These are phyloP conservation scores for Zosterops borbonicus DNA, from an alignment of 2,113 vertebrate genomes.

Conservation along the genomic window DNA sequence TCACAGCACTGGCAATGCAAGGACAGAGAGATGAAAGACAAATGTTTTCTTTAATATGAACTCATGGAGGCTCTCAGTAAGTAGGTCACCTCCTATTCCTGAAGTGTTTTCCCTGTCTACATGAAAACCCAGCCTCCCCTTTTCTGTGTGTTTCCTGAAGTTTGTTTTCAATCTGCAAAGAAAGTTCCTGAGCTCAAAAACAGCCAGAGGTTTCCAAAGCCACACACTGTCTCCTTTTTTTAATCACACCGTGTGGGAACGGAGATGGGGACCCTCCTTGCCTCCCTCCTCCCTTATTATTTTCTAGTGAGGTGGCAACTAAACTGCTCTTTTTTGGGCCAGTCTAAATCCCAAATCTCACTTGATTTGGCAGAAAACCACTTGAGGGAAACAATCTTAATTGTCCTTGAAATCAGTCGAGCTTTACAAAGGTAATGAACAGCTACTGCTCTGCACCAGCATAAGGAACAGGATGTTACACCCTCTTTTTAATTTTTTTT, in stretches of 20 bases:
- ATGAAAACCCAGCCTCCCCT: not conserved
- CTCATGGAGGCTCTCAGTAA: not conserved
- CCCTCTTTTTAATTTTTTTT: not conserved
- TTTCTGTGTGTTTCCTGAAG: constrained; percentile 7
- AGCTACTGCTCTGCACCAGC: not conserved
- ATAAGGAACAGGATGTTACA: constrained; percentile 47
- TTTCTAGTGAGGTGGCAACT: not conserved
- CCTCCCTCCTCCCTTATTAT: not conserved
- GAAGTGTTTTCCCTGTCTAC: not conserved
- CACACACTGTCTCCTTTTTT: not conserved
- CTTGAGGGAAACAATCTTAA: not conserved
- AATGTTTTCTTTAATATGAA: constrained; percentile 5
- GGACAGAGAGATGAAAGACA: not conserved
- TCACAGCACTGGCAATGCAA: accelerated
- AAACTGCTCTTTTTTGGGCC: not conserved
- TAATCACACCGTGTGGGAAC: not conserved
- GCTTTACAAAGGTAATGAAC: not conserved
- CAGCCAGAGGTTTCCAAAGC: not conserved
- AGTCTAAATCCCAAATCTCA: not conserved
- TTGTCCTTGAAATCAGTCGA: not conserved
- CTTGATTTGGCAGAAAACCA: not conserved
- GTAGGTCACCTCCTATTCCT: constrained; percentile 45
- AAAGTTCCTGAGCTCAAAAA: constrained; percentile 15
- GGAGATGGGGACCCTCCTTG: not conserved
- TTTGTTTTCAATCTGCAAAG: not conserved